Base-by-base conservation (phyloP, 2,888 invertebrate genomes). In the Merodon equestris region DNA sequence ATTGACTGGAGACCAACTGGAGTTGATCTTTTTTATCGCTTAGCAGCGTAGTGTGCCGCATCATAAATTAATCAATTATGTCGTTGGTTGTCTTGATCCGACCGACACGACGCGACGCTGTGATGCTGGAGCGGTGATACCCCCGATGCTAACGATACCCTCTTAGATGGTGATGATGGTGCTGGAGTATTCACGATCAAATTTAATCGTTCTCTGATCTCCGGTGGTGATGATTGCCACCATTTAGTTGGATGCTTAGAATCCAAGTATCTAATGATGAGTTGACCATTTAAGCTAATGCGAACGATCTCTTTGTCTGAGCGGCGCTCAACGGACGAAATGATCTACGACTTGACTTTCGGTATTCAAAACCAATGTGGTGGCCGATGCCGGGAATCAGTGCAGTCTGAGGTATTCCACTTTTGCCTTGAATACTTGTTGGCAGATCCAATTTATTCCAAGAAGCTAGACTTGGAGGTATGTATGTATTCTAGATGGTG, bases 21-120 rank as follows among this genome's bases (percentile, higher is more conserved):
- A 27, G 27, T 27, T 27, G 27, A 27, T 27, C 27, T 79, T 75
- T 79, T 81, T 71, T 67, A 68, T 67, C 66, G 45, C 58, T 27
- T 56, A 57, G 66, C 66, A 51, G 64, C 53, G 61, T 44, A 63
- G 42, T 27, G 74, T 68, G 67, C 67, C 79, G 79, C 68, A 67
- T 81, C 58, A 81, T 82, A 83, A 79, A 83, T 83, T 82, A 83
- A 83, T 83, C 83, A 83, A 82, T 83, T 81, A 83, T 82, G 83
- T 83, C 82, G 68, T 47, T 54, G 58, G 47, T 61, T 58, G 56
- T 67, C 50, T 77, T 72, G 60, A 66, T 76, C 48, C 15, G 15
- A 27, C 27, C 27, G 27, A 2, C 27, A 13, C 19, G 17, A 34
- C 10, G 12, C 18, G 47, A 40, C 9, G 18, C 38, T 53, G 50